Percentiles rank a stretch among this genome's conserved stretches.
phyloP scores from a whole-genome alignment of 2,113 vertebrate species.

The Ranitomeya variabilis region DNA sequence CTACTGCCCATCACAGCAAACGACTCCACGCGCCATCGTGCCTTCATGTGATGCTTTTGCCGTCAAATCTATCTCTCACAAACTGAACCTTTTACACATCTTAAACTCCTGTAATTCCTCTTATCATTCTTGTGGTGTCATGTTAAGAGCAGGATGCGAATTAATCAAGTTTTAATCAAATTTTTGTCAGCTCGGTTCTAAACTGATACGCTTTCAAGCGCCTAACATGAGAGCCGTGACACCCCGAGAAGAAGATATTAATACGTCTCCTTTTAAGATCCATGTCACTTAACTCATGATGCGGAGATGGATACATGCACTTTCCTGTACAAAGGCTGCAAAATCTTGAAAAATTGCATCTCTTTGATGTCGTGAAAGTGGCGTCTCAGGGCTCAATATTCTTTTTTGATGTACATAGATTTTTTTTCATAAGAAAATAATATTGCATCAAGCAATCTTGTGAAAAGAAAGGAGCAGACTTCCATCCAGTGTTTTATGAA shows the following conservation, averaged over 20 bases:
- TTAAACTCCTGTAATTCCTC: constrained; percentile 39
- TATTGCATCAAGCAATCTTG: not conserved
- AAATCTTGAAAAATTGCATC: constrained; percentile 12
- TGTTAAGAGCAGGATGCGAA: constrained; percentile 31
- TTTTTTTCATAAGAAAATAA: constrained; percentile 4
- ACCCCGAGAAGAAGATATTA: constrained; percentile 31
- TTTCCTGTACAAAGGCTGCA: constrained; percentile 5
- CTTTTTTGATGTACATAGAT: not conserved
- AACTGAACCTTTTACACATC: constrained; percentile 10
- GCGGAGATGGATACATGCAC: not conserved
- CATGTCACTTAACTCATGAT: constrained; percentile 33
- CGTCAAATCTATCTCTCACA: constrained; percentile 25
- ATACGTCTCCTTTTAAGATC: not conserved
- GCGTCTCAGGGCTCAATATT: not conserved
- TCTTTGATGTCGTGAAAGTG: constrained; percentile 32
- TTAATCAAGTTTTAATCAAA: constrained; percentile 55
- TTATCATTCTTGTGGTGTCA: constrained; percentile 24
- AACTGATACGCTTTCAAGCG: constrained; percentile 10
- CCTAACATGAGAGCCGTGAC: not conserved
- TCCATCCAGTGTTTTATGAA: not conserved
- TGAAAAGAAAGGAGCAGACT: not conserved
- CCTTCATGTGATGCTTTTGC: not conserved
- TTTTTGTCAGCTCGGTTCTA: constrained; percentile 42
- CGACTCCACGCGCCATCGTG: not conserved
- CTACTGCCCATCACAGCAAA: constrained; percentile 2